A percentile compares a stretch with the other conserved stretches of the same genome.
Evolutionary conservation across 2,113 vertebrate genomes (phyloP).

Genomic region (Corythornis cristatus): DNA sequence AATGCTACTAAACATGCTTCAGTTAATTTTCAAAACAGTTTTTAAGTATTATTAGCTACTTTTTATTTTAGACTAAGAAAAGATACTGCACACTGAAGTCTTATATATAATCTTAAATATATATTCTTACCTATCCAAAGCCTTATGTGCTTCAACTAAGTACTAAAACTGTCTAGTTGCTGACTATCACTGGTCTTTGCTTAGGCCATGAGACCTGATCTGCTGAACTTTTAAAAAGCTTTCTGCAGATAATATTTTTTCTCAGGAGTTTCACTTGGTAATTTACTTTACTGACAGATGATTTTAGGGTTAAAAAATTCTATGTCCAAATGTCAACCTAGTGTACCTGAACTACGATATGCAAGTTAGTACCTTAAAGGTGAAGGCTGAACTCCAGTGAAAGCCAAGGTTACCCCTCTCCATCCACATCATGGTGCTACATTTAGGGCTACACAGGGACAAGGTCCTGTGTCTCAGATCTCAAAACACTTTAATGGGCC

Average conservation of each 20-base stretch:
- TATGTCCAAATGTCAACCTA: neutral
- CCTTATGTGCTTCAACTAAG: neutral
- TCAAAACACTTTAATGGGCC: neutral
- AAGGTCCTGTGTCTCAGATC: fast-evolving
- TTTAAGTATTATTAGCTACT: neutral
- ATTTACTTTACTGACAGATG: neutral
- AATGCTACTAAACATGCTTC: neutral
- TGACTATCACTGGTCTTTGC: neutral
- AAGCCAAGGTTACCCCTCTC: neutral
- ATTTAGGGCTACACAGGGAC: neutral
- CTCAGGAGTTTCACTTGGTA: neutral
- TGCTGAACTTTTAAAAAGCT: neutral
- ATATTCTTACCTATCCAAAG: neutral
- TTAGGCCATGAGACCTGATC: neutral
- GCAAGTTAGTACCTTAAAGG: neutral
- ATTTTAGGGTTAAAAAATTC: neutral
- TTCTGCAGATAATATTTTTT: neutral
- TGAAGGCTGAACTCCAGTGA: neutral
- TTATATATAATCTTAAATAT: too few relatives aligned
- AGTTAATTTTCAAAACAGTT: conserved; percentile 21
- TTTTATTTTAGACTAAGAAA: neutral
- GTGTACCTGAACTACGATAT: neutral
- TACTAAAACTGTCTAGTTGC: neutral
- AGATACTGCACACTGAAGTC: neutral
- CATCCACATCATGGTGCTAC: neutral